phyloP scores from a whole-genome alignment of 2,797 vertebrate genomes.

The Mareca penelope region DNA sequence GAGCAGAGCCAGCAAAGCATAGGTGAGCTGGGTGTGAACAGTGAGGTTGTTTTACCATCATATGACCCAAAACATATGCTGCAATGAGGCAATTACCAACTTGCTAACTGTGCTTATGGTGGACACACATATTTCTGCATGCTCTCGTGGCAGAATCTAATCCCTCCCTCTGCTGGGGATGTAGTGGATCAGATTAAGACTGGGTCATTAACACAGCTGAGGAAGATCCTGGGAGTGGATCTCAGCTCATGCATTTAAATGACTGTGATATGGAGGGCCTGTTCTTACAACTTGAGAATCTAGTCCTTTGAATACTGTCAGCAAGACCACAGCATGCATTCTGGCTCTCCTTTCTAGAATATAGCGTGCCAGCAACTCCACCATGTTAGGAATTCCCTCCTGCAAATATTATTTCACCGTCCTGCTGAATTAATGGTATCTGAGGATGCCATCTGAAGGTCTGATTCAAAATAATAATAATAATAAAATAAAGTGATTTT shows the following conservation, averaged over 20 bases:
- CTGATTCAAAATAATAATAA: background rate
- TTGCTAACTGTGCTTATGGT: background rate
- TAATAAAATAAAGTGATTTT: background rate
- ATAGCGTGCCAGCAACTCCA: background rate
- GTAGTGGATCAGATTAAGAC: background rate
- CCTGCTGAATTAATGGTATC: background rate
- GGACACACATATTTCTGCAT: accelerated
- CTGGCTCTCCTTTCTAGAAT: background rate
- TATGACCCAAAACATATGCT: background rate
- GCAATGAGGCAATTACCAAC: background rate
- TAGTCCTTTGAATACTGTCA: background rate
- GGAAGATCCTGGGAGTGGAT: background rate
- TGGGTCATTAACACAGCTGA: background rate
- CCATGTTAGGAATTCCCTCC: background rate
- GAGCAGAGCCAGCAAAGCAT: background rate
- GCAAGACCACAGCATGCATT: background rate
- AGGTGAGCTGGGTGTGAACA: background rate
- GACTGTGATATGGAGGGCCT: background rate
- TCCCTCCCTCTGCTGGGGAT: background rate
- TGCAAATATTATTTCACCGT: background rate
- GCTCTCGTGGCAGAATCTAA: background rate
- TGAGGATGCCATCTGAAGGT: background rate
- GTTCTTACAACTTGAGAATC: background rate
- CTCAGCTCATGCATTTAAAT: background rate
- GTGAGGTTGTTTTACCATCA: background rate